Percentiles rank a stretch among this genome's conserved stretches.
These are phyloP conservation scores for Bungarus multicinctus DNA, from an alignment of 2,113 vertebrate genomes.

Conservation along the genomic window DNA sequence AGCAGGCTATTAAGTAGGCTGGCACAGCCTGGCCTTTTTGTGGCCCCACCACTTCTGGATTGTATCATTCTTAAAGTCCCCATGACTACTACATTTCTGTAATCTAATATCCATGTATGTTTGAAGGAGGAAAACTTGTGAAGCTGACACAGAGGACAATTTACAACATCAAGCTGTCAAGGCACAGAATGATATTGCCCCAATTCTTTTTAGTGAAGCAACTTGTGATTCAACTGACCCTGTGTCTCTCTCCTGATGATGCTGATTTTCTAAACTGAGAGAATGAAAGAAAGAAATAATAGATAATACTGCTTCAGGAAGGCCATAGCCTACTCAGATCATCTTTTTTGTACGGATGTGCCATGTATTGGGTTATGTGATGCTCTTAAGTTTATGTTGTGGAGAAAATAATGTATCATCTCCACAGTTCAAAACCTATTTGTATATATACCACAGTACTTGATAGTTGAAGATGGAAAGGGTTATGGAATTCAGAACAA, in stretches of 20 bases:
- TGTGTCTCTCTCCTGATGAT: neutral
- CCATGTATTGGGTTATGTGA: neutral
- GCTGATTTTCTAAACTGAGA: neutral
- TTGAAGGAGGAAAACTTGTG: neutral
- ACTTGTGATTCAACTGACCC: neutral
- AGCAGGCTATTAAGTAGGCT: neutral
- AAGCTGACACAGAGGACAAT: neutral
- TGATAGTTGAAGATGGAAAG: constrained; percentile 55
- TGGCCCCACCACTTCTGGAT: neutral
- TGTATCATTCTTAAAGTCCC: neutral
- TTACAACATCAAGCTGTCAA: neutral
- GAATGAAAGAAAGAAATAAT: neutral
- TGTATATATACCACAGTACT: constrained; percentile 29
- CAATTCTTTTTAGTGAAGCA: neutral
- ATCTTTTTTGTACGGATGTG: neutral
- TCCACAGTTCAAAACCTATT: constrained; percentile 18
- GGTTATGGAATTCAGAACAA: constrained; percentile 32
- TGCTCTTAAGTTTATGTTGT: neutral
- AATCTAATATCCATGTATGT: neutral
- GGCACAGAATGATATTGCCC: neutral
- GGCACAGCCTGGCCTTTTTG: neutral
- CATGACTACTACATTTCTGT: neutral
- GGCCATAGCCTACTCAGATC: neutral
- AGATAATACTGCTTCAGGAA: neutral
- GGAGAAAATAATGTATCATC: neutral